Percentiles rank a stretch among this genome's conserved stretches.
phyloP scores from a whole-genome alignment of 2,888 invertebrate genomes.

The Phanerotoma sp. region DNA sequence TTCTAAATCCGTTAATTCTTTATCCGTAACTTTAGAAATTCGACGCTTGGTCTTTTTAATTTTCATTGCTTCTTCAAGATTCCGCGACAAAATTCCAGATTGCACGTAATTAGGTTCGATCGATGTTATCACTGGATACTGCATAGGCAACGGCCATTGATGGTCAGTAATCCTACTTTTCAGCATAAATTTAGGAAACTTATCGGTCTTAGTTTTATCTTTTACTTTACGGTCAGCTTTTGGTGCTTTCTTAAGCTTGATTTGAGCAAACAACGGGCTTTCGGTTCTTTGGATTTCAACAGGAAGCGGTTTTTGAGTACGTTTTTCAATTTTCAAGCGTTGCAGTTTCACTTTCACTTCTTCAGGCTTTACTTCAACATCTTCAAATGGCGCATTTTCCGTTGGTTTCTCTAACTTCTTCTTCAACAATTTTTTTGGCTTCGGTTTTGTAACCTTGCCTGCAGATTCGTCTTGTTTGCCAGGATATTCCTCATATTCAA shows the following conservation, averaged over 20 bases:
- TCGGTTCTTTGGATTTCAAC: slow-evolving; percentile 64
- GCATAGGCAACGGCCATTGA: slow-evolving; percentile 59
- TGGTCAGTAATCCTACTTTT: slow-evolving; percentile 74
- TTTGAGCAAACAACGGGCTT: slow-evolving; percentile 66
- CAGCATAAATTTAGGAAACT: slow-evolving; percentile 68
- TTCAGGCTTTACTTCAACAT: slow-evolving; percentile 42
- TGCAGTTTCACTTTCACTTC: slow-evolving; percentile 42
- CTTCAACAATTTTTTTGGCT: slow-evolving; percentile 43
- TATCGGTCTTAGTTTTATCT: slow-evolving; percentile 52
- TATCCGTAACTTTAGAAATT: slow-evolving; percentile 62
- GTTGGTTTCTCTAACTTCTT: slow-evolving; percentile 32
- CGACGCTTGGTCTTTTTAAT: slow-evolving; percentile 64
- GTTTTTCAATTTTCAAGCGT: slow-evolving; percentile 64
- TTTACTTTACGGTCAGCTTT: slow-evolving; percentile 63
- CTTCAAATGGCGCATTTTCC: no score
- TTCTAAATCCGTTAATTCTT: slow-evolving; percentile 63
- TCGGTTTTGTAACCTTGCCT: no score
- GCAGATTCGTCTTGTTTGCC: no score
- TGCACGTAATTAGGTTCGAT: slow-evolving; percentile 62
- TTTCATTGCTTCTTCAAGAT: slow-evolving; percentile 70
- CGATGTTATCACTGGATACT: slow-evolving; percentile 60
- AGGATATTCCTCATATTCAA: no score
- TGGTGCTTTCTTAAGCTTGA: slow-evolving; percentile 68
- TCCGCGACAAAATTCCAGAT: slow-evolving; percentile 70
- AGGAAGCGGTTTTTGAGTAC: slow-evolving; percentile 64